Evolutionary conservation across 2,797 vertebrate genomes (phyloP), one percentile per base, ranked within the genome.

Genomic region (Megalops cyprinoides): DNA sequence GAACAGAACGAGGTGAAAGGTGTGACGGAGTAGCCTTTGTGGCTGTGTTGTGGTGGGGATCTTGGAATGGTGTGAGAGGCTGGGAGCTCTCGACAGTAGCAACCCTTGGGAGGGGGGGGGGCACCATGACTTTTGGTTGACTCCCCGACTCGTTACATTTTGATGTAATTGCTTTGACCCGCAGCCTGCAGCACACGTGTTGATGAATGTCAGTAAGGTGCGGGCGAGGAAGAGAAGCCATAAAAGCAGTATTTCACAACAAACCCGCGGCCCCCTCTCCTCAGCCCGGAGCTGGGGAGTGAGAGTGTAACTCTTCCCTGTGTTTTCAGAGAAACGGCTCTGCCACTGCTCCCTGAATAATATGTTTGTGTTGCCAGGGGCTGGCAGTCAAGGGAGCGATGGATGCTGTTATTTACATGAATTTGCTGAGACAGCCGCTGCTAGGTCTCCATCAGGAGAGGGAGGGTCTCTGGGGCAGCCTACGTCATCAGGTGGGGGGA

Each of bases 271-370:
- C 34, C 5, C 1, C 65, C 31, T 31, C 31, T 12, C 31, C 15
- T 31, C 60, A 10, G 0, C 65, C 6, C 15, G 15, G 58, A 44
- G 37, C 42, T 18, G 74, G 25, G 76, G 56, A 58, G 31, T n/a
- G 58, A 44, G 51, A 53, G 75, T 55, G 39, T 48, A 78, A 46
- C 60, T 62, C 76, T 25, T 14, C 56, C 23, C 25, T 9, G 48
- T 78, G 65, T 60, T 42, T 48, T 23, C 18, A 69, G 28, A 49
- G 77, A n/a, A 69, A 37, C 37, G 46, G 60, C 34, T 12, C 60
- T 67, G 60, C 42, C 56, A 65, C 18, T 69, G 65, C 65, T 10
- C 31, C 39, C 39, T 69, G 65, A 69, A 69, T 69, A 77, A 46
- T 56, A 10, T 60, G 37, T 42, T 44, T 39, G 34, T 77, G 76